A percentile compares a stretch with the other conserved stretches of the same genome.
These are phyloP conservation scores for Sinohyriopsis cumingii DNA, from an alignment of 2,888 invertebrate species.

Conservation along the genomic window DNA sequence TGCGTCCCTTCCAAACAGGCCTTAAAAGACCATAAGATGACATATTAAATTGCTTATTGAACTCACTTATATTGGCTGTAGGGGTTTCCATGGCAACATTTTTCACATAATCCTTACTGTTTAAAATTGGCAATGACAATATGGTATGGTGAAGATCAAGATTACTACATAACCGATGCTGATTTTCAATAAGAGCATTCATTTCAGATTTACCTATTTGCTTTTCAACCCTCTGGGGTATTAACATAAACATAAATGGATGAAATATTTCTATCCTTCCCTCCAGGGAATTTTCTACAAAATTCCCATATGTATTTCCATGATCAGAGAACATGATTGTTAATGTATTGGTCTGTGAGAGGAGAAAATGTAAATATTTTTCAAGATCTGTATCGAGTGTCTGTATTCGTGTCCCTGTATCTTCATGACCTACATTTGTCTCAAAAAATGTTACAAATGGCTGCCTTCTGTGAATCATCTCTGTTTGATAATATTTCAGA, in stretches of 20 bases:
- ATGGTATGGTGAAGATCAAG: conserved; percentile 57
- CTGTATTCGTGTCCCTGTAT: conserved; percentile 50
- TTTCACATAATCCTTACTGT: too few species aligned
- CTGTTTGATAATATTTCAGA: conserved; percentile 38
- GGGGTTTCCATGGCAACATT: conserved; percentile 9
- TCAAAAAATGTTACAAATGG: conserved; percentile 48
- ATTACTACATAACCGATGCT: conserved; percentile 45
- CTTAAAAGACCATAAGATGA: conserved; percentile 40
- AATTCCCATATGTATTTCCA: conserved; percentile 61
- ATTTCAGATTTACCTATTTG: conserved; percentile 36
- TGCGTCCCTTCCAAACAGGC: conserved; percentile 34
- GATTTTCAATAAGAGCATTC: conserved; percentile 41
- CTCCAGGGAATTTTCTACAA: conserved; percentile 40
- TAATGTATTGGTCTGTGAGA: conserved; percentile 41
- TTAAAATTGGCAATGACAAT: background rate
- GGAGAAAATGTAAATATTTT: conserved; percentile 33
- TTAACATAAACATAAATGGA: conserved; percentile 53
- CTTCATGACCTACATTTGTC: conserved; percentile 58
- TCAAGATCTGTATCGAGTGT: conserved; percentile 46
- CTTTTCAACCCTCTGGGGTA: conserved; percentile 39
- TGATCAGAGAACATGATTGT: conserved; percentile 61
- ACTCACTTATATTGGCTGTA: conserved; percentile 5
- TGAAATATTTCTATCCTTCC: conserved; percentile 55
- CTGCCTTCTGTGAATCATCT: conserved; percentile 11
- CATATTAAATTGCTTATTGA: conserved; percentile 35